Conservation (phyloP, 2,888 invertebrate genomes). For the Pharmacophagus antenor region DNA sequence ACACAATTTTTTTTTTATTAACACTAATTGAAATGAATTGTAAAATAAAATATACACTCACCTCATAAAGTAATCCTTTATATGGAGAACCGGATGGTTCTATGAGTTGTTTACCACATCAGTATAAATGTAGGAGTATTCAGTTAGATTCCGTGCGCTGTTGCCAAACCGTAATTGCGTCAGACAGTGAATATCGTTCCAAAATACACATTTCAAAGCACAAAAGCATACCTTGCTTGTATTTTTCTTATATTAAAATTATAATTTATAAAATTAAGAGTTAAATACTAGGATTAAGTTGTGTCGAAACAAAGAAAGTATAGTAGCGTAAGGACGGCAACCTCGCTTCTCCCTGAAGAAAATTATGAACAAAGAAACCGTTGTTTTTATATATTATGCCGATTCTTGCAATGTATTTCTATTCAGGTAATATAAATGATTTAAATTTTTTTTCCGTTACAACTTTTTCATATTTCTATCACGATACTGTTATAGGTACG, state of each 20-base stretch:
- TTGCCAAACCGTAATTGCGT: slow-evolving; percentile 78
- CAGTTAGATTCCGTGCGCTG: slow-evolving; percentile 68
- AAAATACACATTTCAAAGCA: slow-evolving; percentile 70
- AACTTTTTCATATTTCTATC: slow-evolving; percentile 8
- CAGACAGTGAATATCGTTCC: slow-evolving; percentile 71
- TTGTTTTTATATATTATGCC: slow-evolving; percentile 1
- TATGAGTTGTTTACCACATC: slow-evolving; percentile 62
- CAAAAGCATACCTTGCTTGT: slow-evolving; percentile 59
- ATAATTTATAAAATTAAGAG: slow-evolving; percentile 8
- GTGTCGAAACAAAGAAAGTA: slow-evolving; percentile 42
- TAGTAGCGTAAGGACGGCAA: slow-evolving; percentile 60
- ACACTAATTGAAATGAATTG: slow-evolving; percentile 22
- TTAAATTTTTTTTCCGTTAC: not conserved
- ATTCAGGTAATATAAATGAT: too few relatives aligned
- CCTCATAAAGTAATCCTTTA: slow-evolving; percentile 60
- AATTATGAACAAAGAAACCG: slow-evolving; percentile 57
- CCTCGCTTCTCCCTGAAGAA: slow-evolving; percentile 57
- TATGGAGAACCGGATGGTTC: slow-evolving; percentile 51
- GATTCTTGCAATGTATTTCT: not conserved
- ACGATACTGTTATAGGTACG: slow-evolving; percentile 20
- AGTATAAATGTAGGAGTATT: slow-evolving; percentile 47
- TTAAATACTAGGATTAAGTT: slow-evolving; percentile 9
- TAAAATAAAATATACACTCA: slow-evolving; percentile 44
- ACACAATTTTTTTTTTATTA: slow-evolving; percentile 38
- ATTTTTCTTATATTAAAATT: slow-evolving; percentile 34